phyloP scores from a whole-genome alignment of 2,888 invertebrate genomes.

The Drosophila kanekoi region DNA sequence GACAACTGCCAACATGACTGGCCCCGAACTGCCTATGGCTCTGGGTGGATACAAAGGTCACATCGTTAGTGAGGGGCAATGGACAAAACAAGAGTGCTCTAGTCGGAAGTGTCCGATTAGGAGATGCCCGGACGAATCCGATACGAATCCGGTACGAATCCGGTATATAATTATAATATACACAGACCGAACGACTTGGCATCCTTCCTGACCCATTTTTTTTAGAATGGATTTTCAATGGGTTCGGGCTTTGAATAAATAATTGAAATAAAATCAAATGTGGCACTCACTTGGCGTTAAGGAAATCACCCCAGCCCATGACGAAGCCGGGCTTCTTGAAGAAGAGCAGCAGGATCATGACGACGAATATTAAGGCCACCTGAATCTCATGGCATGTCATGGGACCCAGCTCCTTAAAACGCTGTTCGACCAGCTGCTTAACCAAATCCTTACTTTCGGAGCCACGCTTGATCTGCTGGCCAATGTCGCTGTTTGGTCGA shows the following conservation, averaged over 20 bases:
- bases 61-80: neutral
- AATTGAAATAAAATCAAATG: too few relatives aligned
- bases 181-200: too few relatives aligned
- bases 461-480: slow-evolving; percentile 78
- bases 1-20: slow-evolving; percentile 91
- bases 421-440: slow-evolving; percentile 83
- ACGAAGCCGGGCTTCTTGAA: slow-evolving; percentile 94
- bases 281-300: slow-evolving; percentile 59
- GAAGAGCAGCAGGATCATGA: slow-evolving; percentile 93
- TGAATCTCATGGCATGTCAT: slow-evolving; percentile 90
- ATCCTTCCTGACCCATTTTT: too few relatives aligned
- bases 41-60: slow-evolving; percentile 32
- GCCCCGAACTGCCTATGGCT: slow-evolving; percentile 85
- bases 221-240: too few relatives aligned
- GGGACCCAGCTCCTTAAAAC: slow-evolving; percentile 89
- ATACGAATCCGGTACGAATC: too few relatives aligned
- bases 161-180: too few relatives aligned
- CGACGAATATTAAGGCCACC: slow-evolving; percentile 89
- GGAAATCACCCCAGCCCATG: slow-evolving; percentile 90
- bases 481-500: slow-evolving; percentile 60
- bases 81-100: too few relatives aligned
- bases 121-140: too few relatives aligned
- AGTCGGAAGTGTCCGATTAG: too few relatives aligned
- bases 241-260: too few relatives aligned
- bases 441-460: slow-evolving; percentile 87